These are phyloP conservation scores for Acrocephalus scirpaceus DNA, from an alignment of 2,797 vertebrate genomes.

Conservation along the genomic window DNA sequence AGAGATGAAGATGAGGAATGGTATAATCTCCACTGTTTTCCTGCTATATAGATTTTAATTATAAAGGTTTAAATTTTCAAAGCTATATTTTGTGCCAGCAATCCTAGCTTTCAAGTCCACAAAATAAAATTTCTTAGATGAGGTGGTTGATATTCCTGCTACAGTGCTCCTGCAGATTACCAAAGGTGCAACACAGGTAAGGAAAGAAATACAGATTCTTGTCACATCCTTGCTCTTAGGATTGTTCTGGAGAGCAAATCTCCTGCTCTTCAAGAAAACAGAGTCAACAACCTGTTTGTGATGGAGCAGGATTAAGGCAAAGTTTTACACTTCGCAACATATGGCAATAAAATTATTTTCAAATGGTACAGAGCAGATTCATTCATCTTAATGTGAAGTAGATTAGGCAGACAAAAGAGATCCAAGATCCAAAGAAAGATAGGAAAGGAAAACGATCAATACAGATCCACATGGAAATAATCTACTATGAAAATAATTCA, in stretches of 20 bases:
- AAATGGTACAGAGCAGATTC: background rate
- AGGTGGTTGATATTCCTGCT: background rate
- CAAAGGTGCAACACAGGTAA: background rate
- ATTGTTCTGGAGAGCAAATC: background rate
- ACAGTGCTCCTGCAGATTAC: background rate
- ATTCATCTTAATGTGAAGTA: background rate
- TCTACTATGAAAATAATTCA: background rate
- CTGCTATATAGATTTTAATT: background rate
- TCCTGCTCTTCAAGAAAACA: background rate
- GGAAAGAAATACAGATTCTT: background rate
- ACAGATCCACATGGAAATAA: rapidly evolving
- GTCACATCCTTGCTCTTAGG: background rate
- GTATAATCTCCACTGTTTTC: background rate
- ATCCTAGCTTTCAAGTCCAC: background rate
- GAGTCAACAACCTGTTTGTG: background rate
- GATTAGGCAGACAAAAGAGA: background rate
- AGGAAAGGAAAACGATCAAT: background rate
- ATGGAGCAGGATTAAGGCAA: background rate
- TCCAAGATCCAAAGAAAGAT: background rate
- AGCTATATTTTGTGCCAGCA: background rate
- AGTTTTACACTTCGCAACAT: background rate
- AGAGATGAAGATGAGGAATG: background rate
- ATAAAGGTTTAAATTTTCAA: background rate
- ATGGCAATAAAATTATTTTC: background rate
- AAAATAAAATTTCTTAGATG: background rate